Percentiles rank a stretch among this genome's conserved stretches.
Evolutionary conservation across 1,140 invertebrate species (phyloP).

Genomic region (Calliopsis andreniformis): DNA sequence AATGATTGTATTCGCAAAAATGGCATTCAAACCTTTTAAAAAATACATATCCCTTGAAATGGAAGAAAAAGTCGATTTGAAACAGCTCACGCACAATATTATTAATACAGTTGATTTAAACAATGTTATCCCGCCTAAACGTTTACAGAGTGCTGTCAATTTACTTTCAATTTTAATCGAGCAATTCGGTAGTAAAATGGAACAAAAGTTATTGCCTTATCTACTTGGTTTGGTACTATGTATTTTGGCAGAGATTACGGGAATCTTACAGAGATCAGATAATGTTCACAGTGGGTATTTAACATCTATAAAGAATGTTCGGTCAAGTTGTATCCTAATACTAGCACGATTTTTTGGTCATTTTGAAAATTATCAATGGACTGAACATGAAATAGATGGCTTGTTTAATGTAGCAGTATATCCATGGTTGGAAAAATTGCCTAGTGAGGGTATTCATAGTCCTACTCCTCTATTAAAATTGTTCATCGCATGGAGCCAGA

Average conservation of each 20-base stretch:
- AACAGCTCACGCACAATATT: slow-evolving; percentile 79
- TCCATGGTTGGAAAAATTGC: slow-evolving; percentile 89
- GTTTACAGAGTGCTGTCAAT: slow-evolving; percentile 88
- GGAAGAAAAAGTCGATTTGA: slow-evolving; percentile 71
- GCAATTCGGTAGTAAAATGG: slow-evolving; percentile 91
- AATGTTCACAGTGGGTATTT: slow-evolving; percentile 85
- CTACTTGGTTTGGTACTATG: slow-evolving; percentile 88
- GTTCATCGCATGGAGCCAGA: slow-evolving; percentile 88
- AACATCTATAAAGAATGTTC: slow-evolving; percentile 86
- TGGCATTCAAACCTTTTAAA: slow-evolving; percentile 90
- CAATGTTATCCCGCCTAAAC: slow-evolving; percentile 86
- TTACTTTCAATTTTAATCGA: slow-evolving; percentile 90
- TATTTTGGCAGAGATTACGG: slow-evolving; percentile 84
- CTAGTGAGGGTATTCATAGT: slow-evolving; percentile 90
- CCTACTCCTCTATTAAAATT: slow-evolving; percentile 92
- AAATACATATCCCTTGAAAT: slow-evolving; percentile 83
- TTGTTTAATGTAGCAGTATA: slow-evolving; percentile 91
- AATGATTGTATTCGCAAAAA: slow-evolving; percentile 89
- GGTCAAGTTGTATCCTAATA: slow-evolving; percentile 83
- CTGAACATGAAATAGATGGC: slow-evolving; percentile 86
- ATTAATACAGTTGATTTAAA: slow-evolving; percentile 82
- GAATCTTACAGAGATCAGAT: slow-evolving; percentile 82
- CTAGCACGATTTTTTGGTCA: slow-evolving; percentile 89
- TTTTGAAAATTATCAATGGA: slow-evolving; percentile 90
- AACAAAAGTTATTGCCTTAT: slow-evolving; percentile 84